These are phyloP conservation scores for Zenarchopterus dispar DNA, from an alignment of 2,797 vertebrate genomes.

Conservation along the genomic window DNA sequence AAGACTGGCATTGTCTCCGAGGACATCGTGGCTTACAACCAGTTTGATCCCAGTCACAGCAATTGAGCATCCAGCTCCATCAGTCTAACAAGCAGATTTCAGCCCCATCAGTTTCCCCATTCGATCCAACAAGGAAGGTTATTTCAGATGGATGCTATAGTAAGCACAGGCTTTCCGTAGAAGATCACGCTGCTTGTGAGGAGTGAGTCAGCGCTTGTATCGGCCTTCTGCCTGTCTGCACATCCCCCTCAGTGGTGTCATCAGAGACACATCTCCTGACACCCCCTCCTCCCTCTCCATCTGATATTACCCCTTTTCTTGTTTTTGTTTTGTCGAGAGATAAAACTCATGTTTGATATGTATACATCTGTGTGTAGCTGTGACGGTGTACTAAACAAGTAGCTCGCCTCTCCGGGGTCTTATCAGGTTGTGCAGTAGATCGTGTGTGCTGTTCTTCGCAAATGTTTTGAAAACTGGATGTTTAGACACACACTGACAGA, in stretches of 20 bases:
- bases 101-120: constrained; percentile 19
- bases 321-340: constrained; percentile 23
- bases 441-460: constrained; percentile 8
- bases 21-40: constrained; percentile 43
- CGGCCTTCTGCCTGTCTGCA: constrained; percentile 76
- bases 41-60: constrained; percentile 43
- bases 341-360: constrained; percentile 32
- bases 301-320: constrained; percentile 55
- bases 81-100: constrained; percentile 40
- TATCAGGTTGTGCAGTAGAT: constrained; percentile 16
- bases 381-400: constrained; percentile 37
- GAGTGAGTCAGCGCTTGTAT: constrained; percentile 77
- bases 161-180: constrained; percentile 53
- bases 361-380: constrained; percentile 18
- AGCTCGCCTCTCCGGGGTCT: constrained; percentile 4
- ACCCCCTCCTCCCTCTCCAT: constrained; percentile 35
- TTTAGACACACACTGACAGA: neutral
- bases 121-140: constrained; percentile 29
- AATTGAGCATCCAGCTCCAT: constrained; percentile 43
- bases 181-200: constrained; percentile 62
- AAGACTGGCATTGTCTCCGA: constrained; percentile 28
- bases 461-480: constrained; percentile 11
- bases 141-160: constrained; percentile 66
- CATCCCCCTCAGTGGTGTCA: constrained; percentile 70
- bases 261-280: constrained; percentile 50